phyloP scores from a whole-genome alignment of 1,140 invertebrate genomes.

The Glomeris maerens region DNA sequence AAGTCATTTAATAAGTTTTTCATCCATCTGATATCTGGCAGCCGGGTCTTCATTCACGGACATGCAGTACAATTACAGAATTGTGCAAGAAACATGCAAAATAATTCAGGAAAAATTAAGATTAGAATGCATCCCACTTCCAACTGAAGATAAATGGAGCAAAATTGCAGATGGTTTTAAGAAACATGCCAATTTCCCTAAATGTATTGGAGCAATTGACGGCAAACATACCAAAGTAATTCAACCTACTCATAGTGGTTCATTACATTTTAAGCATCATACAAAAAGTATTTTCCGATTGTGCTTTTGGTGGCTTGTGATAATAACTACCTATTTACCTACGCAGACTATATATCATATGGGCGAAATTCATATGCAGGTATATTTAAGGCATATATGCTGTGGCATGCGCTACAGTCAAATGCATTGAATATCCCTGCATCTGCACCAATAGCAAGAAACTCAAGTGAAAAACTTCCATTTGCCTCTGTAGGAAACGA shows the following conservation, averaged over 20 bases:
- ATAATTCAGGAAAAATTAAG: background rate
- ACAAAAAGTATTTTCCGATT: slow-evolving; percentile 16
- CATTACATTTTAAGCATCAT: slow-evolving; percentile 17
- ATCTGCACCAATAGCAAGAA: too few relatives aligned
- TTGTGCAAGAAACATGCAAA: background rate
- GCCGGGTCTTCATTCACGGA: background rate
- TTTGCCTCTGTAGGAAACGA: too few relatives aligned
- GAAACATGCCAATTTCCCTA: slow-evolving; percentile 19
- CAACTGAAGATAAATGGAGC: background rate
- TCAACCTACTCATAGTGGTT: slow-evolving; percentile 11
- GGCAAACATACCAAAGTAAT: slow-evolving; percentile 19
- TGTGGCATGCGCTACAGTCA: background rate
- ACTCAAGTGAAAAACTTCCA: too few relatives aligned
- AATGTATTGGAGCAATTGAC: slow-evolving; percentile 20
- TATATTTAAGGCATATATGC: slow-evolving; percentile 4
- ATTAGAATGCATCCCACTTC: background rate
- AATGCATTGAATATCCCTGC: too few relatives aligned
- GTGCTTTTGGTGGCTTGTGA: slow-evolving; percentile 15
- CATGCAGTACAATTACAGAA: background rate
- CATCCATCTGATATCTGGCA: slow-evolving; percentile 1
- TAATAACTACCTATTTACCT: slow-evolving; percentile 17
- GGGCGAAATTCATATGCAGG: slow-evolving; percentile 12
- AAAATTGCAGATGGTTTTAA: too few relatives aligned
- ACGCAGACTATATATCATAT: slow-evolving; percentile 15
- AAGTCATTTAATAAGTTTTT: background rate